A percentile compares a stretch with the other conserved stretches of the same genome.
Conservation (phyloP, 2,797 vertebrate species). For the Myioborus melanocephalus region DNA sequence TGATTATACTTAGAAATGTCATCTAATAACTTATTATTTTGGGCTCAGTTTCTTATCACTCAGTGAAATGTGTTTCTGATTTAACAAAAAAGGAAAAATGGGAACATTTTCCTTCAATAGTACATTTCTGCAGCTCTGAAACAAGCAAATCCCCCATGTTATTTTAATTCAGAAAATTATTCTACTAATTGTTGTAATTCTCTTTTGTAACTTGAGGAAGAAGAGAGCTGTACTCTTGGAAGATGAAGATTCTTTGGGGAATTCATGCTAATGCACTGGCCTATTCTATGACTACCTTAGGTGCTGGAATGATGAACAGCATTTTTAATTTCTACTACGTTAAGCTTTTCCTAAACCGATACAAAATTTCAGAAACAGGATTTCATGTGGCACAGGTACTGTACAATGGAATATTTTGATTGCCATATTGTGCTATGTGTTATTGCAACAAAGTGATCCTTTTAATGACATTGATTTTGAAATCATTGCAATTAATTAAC, state of each 20-base stretch:
- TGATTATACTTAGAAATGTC: background rate
- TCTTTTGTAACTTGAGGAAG: constrained; percentile 38
- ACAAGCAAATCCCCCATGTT: background rate
- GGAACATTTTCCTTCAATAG: background rate
- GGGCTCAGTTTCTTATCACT: background rate
- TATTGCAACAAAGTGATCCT: background rate
- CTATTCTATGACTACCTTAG: constrained; percentile 88
- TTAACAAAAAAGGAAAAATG: background rate
- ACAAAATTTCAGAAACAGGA: constrained; percentile 84
- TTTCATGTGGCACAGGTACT: constrained; percentile 88
- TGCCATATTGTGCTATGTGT: background rate
- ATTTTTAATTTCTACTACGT: constrained; percentile 94
- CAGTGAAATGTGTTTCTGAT: background rate
- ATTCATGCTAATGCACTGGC: constrained; percentile 79
- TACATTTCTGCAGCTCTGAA: background rate
- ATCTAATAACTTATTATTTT: background rate
- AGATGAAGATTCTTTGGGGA: constrained; percentile 58
- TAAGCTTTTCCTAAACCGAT: constrained; percentile 88
- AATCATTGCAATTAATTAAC: background rate
- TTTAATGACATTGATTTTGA: background rate
- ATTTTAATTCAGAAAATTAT: background rate
- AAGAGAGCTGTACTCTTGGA: constrained; percentile 32
- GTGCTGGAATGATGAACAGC: constrained; percentile 88
- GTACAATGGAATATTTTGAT: background rate
- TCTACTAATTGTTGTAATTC: background rate